Conservation (phyloP, 2,113 vertebrate genomes). For the Brachyhypopomus occidentalis region DNA sequence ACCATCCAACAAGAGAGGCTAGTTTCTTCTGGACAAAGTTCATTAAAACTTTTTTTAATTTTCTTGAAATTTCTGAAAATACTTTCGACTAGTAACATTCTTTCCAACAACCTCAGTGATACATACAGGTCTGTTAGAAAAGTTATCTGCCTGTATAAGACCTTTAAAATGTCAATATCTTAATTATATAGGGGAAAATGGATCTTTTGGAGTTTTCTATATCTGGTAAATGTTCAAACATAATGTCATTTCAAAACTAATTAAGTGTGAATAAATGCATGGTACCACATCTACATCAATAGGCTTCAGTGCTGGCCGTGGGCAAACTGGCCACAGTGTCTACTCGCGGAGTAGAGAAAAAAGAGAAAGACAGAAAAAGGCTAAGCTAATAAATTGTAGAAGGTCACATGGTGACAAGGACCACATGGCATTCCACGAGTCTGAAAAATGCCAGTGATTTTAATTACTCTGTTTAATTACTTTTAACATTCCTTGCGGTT, state of each 20-base stretch:
- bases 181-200: neutral
- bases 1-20: slow-evolving; percentile 15
- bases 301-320: too few relatives aligned
- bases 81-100: neutral
- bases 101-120: neutral
- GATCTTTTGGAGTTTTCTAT: slow-evolving; percentile 1
- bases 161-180: slow-evolving; percentile 4
- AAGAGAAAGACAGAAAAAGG: too few relatives aligned
- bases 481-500: too few relatives aligned
- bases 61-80: neutral
- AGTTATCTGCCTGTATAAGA: slow-evolving; percentile 8
- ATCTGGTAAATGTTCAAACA: neutral
- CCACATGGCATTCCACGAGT: too few relatives aligned
- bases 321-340: too few relatives aligned
- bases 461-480: too few relatives aligned
- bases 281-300: too few relatives aligned
- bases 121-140: slow-evolving; percentile 68
- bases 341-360: too few relatives aligned
- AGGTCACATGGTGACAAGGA: too few relatives aligned
- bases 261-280: neutral
- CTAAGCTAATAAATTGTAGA: too few relatives aligned
- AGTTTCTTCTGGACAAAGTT: neutral
- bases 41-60: neutral
- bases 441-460: too few relatives aligned
- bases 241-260: neutral